phyloP scores from a whole-genome alignment of 2,797 vertebrate genomes.

The Catostomus latipinnis region DNA sequence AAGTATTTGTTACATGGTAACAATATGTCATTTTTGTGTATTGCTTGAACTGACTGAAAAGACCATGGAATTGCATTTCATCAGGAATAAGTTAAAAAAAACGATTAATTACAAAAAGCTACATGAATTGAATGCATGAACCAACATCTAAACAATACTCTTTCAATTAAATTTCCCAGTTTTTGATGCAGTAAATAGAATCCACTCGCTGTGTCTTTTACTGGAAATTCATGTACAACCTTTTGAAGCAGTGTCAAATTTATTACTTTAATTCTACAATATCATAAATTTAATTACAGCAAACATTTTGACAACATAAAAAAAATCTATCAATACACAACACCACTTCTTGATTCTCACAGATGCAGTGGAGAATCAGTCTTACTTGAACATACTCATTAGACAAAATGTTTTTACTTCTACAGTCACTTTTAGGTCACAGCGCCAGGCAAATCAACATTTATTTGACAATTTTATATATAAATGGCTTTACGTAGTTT shows the following conservation, averaged over 20 bases:
- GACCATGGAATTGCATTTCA: not conserved
- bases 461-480: slow-evolving; percentile 49
- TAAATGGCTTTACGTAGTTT: slow-evolving; percentile 42
- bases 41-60: too few species aligned
- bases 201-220: not conserved
- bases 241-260: not conserved
- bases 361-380: slow-evolving; percentile 52
- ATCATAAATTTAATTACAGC: slow-evolving; percentile 49
- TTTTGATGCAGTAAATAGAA: not conserved
- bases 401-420: slow-evolving; percentile 43
- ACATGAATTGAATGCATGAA: slow-evolving; percentile 17
- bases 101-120: slow-evolving; percentile 7
- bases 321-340: slow-evolving; percentile 44
- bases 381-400: not conserved
- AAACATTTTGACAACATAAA: slow-evolving; percentile 43
- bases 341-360: slow-evolving; percentile 46
- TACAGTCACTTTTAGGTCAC: slow-evolving; percentile 44
- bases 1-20: slow-evolving; percentile 33
- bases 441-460: slow-evolving; percentile 37
- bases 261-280: slow-evolving; percentile 41
- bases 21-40: not conserved
- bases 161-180: not conserved
- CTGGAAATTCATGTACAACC: too few species aligned
- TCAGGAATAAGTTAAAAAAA: slow-evolving; percentile 20
- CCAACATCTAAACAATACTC: slow-evolving; percentile 23